Evolutionary conservation across 1,140 invertebrate species (phyloP).

Genomic region (Zelostemma sp.): DNA sequence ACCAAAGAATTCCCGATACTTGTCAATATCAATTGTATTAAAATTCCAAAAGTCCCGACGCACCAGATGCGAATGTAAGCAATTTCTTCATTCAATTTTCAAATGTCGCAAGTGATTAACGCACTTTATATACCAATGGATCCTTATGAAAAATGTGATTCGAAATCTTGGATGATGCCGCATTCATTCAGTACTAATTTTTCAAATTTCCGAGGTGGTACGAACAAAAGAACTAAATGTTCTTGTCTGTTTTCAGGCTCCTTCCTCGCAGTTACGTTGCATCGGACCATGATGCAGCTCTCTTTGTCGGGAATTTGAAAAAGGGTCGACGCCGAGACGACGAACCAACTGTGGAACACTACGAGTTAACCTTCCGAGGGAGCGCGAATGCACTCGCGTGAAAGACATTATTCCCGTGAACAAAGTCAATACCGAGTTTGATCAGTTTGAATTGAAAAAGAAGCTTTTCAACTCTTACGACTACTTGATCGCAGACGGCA

Average conservation of each 20-base stretch:
- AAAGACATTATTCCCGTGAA: slow-evolving; percentile 74
- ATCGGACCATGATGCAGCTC: slow-evolving; percentile 70
- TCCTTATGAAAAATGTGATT: too few species aligned
- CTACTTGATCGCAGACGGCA: slow-evolving; percentile 75
- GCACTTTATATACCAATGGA: too few species aligned
- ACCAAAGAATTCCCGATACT: slow-evolving; percentile 59
- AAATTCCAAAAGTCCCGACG: slow-evolving; percentile 64
- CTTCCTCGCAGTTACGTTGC: slow-evolving; percentile 71
- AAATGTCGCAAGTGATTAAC: too few species aligned
- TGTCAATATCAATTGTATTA: slow-evolving; percentile 67
- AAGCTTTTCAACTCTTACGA: slow-evolving; percentile 75
- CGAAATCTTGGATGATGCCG: too few species aligned
- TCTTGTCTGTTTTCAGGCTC: slow-evolving; percentile 56
- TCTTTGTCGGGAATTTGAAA: slow-evolving; percentile 70
- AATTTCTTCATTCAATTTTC: slow-evolving; percentile 16
- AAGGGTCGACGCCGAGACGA: slow-evolving; percentile 70
- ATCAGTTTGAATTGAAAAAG: slow-evolving; percentile 75
- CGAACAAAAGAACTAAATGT: too few species aligned
- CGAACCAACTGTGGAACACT: slow-evolving; percentile 74
- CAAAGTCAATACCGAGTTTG: slow-evolving; percentile 75
- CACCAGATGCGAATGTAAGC: slow-evolving; percentile 67
- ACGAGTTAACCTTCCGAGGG: slow-evolving; percentile 70
- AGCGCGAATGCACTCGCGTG: slow-evolving; percentile 68
- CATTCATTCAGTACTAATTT: too few species aligned
- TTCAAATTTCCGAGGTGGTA: too few species aligned